A percentile compares a stretch with the other conserved stretches of the same genome.
These are phyloP conservation scores for Caenorhabditis imperialis DNA, from an alignment of 2,888 invertebrate genomes.

Conservation along the genomic window DNA sequence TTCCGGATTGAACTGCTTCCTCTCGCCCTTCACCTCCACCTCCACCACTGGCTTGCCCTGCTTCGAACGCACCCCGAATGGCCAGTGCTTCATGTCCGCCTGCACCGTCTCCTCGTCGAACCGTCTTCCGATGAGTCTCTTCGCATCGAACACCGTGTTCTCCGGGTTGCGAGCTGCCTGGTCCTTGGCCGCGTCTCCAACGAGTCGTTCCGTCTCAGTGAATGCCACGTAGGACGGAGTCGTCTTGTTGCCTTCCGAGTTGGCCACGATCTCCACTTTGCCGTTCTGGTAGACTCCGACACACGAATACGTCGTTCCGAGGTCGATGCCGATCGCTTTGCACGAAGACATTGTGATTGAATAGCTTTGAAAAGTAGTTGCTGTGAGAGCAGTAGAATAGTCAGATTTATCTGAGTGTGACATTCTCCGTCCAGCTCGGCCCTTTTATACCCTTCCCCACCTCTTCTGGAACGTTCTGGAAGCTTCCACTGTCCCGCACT, in stretches of 20 bases:
- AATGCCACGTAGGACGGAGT: conserved; percentile 83
- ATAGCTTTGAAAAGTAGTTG: too few species aligned
- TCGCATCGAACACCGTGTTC: conserved; percentile 68
- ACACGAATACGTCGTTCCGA: conserved; percentile 62
- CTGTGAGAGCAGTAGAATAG: conserved; percentile 16
- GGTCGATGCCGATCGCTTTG: conserved; percentile 64
- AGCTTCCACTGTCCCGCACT: not conserved
- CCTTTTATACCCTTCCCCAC: conserved; percentile 43
- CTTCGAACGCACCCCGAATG: conserved; percentile 70
- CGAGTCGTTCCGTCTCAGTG: conserved; percentile 80
- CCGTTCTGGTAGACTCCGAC: conserved; percentile 64
- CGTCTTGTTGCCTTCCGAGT: conserved; percentile 83
- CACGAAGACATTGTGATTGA: conserved; percentile 59
- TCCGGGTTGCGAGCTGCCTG: conserved; percentile 79
- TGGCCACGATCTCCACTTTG: conserved; percentile 47
- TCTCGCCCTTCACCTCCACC: conserved; percentile 89
- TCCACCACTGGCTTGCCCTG: conserved; percentile 78
- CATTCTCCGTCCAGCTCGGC: not conserved
- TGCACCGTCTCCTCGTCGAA: conserved; percentile 80
- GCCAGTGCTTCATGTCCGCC: conserved; percentile 76
- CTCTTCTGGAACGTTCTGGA: conserved; percentile 44
- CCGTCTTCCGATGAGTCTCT: conserved; percentile 80
- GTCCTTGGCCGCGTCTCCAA: conserved; percentile 81
- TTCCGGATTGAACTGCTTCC: conserved; percentile 82
- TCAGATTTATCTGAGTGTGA: conserved; percentile 15